Evolutionary conservation across 2,797 vertebrate genomes (phyloP), one percentile per base, ranked within the genome.

Genomic region (Diglossa cyanea): DNA sequence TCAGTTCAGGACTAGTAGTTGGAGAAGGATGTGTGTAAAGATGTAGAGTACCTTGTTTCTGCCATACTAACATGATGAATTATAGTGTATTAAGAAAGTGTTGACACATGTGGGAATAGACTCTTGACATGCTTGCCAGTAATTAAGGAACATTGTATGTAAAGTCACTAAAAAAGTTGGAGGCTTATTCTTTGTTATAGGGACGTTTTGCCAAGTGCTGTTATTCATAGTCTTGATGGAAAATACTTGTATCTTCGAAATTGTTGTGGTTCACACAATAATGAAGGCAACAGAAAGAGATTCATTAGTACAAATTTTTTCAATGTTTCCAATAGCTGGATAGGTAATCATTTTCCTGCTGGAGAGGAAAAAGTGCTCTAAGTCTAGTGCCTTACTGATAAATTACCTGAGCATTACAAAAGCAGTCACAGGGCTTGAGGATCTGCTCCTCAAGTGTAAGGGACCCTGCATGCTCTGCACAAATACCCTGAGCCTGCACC

Each of bases 101-200:
- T 97, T 98, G 98, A 97, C 97, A 98, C 96, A 84, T 97, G 95
- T 96, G 97, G 97, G 97, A 98, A 98, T 97, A 97, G 78, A 89
- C 83, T 97, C 88, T 95, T 97, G 94, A 97, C 96, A 97, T 93
- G 67, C 96, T 97, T 98, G 97, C 97, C 97, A 97, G 97, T 97
- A 98, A 98, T 98, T 98, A 98, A 97, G 95, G 97, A 95, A 94
- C 95, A 97, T 97, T 97, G 97, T 97, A 97, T 97, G 97, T 97
- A 98, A 97, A 97, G 95, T 96, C 97, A 96, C 97, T 96, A 95
- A 95, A 96, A 97, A 97, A 93, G 92, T 85, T 95, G 90, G 94
- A 95, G 95, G 70, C 96, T 97, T 95, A 78, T 96, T 97, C 96
- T 98, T 97, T 96, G 96, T 95, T 96, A 89, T n/a, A 90, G 45